Base-by-base conservation (phyloP, 2,797 vertebrate species). In the Chloroceryle inda region DNA sequence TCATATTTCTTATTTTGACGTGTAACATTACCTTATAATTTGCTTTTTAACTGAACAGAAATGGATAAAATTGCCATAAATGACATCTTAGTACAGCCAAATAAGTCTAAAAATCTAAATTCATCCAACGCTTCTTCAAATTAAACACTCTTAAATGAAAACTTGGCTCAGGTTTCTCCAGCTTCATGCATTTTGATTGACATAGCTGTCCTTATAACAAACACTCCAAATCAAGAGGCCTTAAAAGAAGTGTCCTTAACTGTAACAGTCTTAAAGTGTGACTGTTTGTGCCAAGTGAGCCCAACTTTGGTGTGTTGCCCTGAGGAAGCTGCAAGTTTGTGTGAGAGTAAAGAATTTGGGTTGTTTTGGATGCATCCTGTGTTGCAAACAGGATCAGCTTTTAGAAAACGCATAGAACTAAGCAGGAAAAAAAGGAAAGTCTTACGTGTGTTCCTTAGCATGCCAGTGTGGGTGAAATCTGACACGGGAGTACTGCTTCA, bases 211-310 rank as follows among this genome's bases (percentile, higher is more conserved):
- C 73, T 92, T 58, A 3, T 38, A 85, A 45, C 44, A 95, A 81
- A 91, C 42, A 86, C 63, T 89, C 59, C 75, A 80, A 84, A 95
- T 84, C 76, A 94, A 96, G 89, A 92, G 88, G 80, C 45, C 82
- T 94, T 91, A 81, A 47, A 50, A 85, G 50, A 91, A 96, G 91
- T 66, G 73, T 78, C 45, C 85, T 95, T 81, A 92, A 69, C 81
- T 61, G 0, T 31, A 80, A 80, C 22, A 88, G 72, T 44, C 72
- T 38, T 64, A 56, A 85, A 89, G 53, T 2, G 0, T 49, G 66
- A 71, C 61, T 85, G 72, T 18, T 67, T 90, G 44, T 21, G 35
- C 50, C 52, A 76, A 76, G 85, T 87, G 55, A 94, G 67, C 45
- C 2, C 3, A 89, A 88, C 58, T 63, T 52, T 0, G 0, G 2